phyloP scores from a whole-genome alignment of 2,888 invertebrate species.

The Lathronympha strigana region DNA sequence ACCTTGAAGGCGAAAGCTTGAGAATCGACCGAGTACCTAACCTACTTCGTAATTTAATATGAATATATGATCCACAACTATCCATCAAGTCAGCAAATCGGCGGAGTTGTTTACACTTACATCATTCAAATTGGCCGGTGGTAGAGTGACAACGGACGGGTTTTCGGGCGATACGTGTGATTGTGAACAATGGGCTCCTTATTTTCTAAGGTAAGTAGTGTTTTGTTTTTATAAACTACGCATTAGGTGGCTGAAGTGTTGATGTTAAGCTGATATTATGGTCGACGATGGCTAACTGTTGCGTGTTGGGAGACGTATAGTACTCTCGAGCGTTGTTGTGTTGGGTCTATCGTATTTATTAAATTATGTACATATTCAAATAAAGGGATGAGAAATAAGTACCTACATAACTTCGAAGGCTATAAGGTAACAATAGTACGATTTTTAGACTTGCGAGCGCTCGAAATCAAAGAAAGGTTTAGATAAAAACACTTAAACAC shows the following conservation, averaged over 20 bases:
- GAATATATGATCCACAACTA: constrained; percentile 21
- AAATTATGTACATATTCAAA: no score
- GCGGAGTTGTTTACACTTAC: constrained; percentile 16
- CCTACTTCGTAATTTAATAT: constrained; percentile 29
- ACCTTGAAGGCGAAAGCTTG: constrained; percentile 22
- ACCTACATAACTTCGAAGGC: no score
- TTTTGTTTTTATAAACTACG: background rate
- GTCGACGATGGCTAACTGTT: no score
- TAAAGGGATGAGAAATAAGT: no score
- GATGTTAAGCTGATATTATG: no score
- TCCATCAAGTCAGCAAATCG: constrained; percentile 26
- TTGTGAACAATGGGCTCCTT: constrained; percentile 31
- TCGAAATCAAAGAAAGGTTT: no score
- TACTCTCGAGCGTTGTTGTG: constrained; percentile 2
- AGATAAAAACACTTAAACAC: no score
- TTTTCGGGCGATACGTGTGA: constrained; percentile 2
- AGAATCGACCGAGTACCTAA: constrained; percentile 5
- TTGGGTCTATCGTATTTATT: constrained; percentile 1
- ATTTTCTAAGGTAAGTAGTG: constrained; percentile 18
- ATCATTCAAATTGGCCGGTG: constrained; percentile 22
- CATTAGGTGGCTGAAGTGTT: background rate
- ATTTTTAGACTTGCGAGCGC: no score
- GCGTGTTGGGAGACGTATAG: no score
- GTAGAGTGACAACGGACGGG: constrained; percentile 12
- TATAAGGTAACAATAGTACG: no score